Evolutionary conservation across 2,888 invertebrate genomes (phyloP).

Genomic region (Malthinus flaveolus): DNA sequence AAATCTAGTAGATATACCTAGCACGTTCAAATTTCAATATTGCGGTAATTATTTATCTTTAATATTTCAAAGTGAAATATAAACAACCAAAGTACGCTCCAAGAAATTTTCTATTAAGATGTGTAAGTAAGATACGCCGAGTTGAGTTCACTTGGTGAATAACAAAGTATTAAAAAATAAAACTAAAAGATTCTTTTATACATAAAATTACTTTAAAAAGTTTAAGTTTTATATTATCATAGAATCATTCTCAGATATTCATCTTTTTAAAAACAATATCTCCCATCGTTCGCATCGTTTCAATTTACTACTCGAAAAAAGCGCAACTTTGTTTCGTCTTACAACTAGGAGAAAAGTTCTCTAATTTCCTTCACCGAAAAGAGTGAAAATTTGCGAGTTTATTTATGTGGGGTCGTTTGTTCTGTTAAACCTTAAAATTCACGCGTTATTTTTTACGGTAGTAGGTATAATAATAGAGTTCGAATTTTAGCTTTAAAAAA

Average conservation of each 20-base stretch:
- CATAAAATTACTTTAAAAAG: background rate
- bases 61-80: background rate
- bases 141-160: slow-evolving; percentile 18
- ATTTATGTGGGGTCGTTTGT: background rate
- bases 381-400: background rate
- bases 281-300: too few species aligned
- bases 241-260: too few species aligned
- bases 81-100: slow-evolving; percentile 11
- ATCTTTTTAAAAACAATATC: too few species aligned
- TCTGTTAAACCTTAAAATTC: too few species aligned
- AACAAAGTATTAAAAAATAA: slow-evolving; percentile 14
- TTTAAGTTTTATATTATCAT: background rate
- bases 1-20: too few species aligned
- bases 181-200: background rate
- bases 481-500: background rate
- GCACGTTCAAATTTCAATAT: too few species aligned
- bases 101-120: slow-evolving; percentile 27
- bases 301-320: too few species aligned
- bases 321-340: too few species aligned
- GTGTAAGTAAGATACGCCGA: slow-evolving; percentile 23
- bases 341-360: too few species aligned
- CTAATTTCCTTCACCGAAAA: too few species aligned
- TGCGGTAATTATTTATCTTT: too few species aligned
- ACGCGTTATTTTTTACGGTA: background rate
- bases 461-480: background rate